Percentiles rank a stretch among this genome's conserved stretches.
These are phyloP conservation scores for Cheiracanthium punctorium DNA, from an alignment of 2,888 invertebrate genomes.

Conservation along the genomic window DNA sequence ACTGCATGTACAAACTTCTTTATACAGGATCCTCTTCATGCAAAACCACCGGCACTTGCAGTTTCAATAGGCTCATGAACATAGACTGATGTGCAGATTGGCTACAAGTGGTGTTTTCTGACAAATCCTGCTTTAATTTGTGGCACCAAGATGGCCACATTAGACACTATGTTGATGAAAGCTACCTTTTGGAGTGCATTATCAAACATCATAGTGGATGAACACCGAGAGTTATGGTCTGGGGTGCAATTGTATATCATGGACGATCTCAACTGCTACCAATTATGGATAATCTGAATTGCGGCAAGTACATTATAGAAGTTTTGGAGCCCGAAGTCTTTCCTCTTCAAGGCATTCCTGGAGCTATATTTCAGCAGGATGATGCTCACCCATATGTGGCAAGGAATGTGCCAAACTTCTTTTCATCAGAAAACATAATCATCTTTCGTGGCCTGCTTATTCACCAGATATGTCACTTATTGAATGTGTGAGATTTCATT, in stretches of 20 bases:
- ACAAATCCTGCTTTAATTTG: slow-evolving; percentile 8
- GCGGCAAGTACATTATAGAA: no score
- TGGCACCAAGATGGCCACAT: background rate
- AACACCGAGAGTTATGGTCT: background rate
- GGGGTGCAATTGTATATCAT: slow-evolving; percentile 3
- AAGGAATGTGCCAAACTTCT: background rate
- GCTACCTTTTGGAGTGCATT: slow-evolving; percentile 7
- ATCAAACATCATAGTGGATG: background rate
- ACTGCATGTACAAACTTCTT: background rate
- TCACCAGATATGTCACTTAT: background rate
- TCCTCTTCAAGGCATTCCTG: background rate
- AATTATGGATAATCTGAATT: background rate
- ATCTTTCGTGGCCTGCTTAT: slow-evolving; percentile 7
- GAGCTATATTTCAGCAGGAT: background rate
- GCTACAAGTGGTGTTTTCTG: slow-evolving; percentile 2
- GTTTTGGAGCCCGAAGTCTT: no score
- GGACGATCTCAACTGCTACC: slow-evolving; percentile 1
- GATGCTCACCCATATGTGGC: background rate
- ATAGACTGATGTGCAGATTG: background rate
- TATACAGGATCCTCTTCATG: background rate
- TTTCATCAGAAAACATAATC: background rate
- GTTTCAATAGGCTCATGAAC: slow-evolving; percentile 1
- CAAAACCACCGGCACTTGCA: background rate
- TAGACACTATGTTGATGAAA: background rate
- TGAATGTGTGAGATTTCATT: no score